Base-by-base conservation (phyloP, 2,888 invertebrate genomes). In the Panzeria rudis region DNA sequence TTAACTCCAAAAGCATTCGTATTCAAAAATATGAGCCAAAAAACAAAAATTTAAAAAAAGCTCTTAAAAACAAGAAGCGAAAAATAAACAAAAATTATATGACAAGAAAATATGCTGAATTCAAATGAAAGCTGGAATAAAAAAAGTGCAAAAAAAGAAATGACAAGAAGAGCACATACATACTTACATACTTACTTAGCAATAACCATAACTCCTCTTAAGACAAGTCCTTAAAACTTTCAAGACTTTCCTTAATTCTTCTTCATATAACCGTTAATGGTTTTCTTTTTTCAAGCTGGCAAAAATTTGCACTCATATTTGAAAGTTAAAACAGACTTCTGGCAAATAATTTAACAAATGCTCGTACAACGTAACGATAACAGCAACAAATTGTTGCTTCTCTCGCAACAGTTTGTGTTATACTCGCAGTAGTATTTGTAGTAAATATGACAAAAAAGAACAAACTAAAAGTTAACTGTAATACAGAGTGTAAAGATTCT, bases 381-480 rank as follows among this genome's bases (percentile, higher is more conserved):
- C 23, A 83, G 78, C 83, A 87, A 87, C 86, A 86, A 87, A 85
- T 87, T 87, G 87, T 87, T 87, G 87, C 86, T 78, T 85, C 75
- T 82, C 85, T 82, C 71, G 75, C 78, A 85, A 85, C 75, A 82
- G 82, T 82, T 85, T 78, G 77, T 85, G 81, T 85, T 85, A 85
- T 82, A 85, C 69, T 44, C 41, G 13, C 38, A 35, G 44, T 44
- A 38, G 29, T 4, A 47, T 20, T 17, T 13, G 13, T 25, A 56
- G 15, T 20, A 15, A 64, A 64, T 17, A 6, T 52, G n/a, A 41
- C n/a, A 41, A 59, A 44, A n/a, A 41, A 29, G n/a, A 44, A 25
- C 8, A 23, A 59, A 52, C 11, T 23, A 17, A 54, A 20, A 23
- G n/a, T 29, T 38, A 69, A 71, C 78, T 78, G 78, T 69, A 11